A percentile compares a stretch with the other conserved stretches of the same genome.
Conservation (phyloP, 2,888 invertebrate genomes). For the Escarpia spicata region DNA sequence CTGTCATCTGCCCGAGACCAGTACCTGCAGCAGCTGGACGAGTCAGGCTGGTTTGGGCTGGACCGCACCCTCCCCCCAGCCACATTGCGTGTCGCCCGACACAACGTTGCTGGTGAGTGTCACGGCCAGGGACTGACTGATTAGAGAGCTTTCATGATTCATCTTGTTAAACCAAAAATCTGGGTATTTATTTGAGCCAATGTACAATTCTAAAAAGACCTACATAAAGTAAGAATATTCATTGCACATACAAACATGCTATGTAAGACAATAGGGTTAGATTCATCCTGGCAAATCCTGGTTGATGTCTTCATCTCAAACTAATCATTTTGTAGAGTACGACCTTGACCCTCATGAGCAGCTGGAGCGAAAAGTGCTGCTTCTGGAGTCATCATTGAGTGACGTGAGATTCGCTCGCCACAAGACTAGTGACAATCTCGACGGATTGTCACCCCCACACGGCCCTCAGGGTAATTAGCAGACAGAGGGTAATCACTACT, state of each 20-base stretch:
- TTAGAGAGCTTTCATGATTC: no score
- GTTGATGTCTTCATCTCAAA: background rate
- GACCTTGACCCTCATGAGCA: slow-evolving; percentile 3
- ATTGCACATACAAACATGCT: no score
- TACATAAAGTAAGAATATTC: background rate
- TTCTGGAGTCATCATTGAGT: background rate
- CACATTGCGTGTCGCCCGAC: background rate
- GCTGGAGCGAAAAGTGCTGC: background rate
- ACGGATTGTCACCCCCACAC: background rate
- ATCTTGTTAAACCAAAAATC: background rate
- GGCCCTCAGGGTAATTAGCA: background rate
- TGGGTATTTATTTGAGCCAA: background rate
- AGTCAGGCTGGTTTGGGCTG: background rate
- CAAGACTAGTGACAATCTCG: slow-evolving; percentile 5
- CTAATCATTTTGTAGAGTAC: background rate
- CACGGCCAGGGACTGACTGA: background rate
- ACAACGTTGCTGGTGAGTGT: background rate
- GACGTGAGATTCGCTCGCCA: background rate
- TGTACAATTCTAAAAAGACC: background rate
- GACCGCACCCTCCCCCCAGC: background rate
- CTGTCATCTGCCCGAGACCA: background rate
- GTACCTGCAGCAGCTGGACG: slow-evolving; percentile 3
- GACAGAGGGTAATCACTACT: background rate
- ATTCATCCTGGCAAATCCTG: background rate
- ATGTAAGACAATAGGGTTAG: no score